phyloP scores from a whole-genome alignment of 2,888 invertebrate species.

The Drosophila austrosaltans region DNA sequence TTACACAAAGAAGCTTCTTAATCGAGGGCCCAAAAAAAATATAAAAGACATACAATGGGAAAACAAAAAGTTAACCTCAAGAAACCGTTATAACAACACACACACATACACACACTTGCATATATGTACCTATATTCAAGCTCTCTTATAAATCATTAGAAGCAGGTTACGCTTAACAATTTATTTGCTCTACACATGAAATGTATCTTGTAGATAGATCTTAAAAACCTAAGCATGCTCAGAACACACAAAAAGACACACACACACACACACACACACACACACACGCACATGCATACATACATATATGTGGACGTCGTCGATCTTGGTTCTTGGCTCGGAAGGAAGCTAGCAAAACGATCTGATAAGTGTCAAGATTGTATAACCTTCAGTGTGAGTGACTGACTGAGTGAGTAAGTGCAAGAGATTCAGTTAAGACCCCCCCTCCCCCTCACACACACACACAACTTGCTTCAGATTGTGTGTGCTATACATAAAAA shows the following conservation, averaged over 20 bases:
- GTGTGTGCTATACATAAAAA: conserved; percentile 5
- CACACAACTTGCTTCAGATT: background rate
- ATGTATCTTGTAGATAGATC: conserved; percentile 72
- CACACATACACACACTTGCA: conserved; percentile 12
- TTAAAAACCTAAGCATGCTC: conserved; percentile 69
- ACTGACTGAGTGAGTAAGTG: conserved; percentile 27
- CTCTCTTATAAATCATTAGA: conserved; percentile 73
- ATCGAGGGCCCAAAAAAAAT: conserved; percentile 19
- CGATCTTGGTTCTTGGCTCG: conserved; percentile 38
- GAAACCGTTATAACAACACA: conserved; percentile 60
- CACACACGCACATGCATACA: background rate
- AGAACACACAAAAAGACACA: conserved; percentile 53
- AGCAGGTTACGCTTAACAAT: conserved; percentile 72
- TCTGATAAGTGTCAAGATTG: conserved; percentile 78
- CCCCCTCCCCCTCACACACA: background rate
- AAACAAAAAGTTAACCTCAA: conserved; percentile 58
- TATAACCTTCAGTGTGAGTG: conserved; percentile 68
- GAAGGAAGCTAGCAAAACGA: conserved; percentile 74
- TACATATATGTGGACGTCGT: background rate
- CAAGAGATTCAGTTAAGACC: conserved; percentile 15
- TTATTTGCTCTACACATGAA: conserved; percentile 74
- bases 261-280: background rate
- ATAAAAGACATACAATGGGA: conserved; percentile 39
- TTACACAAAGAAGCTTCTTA: conserved; percentile 43
- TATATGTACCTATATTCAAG: conserved; percentile 20